Conservation (phyloP, 2,797 vertebrate genomes). For the Columba guinea region DNA sequence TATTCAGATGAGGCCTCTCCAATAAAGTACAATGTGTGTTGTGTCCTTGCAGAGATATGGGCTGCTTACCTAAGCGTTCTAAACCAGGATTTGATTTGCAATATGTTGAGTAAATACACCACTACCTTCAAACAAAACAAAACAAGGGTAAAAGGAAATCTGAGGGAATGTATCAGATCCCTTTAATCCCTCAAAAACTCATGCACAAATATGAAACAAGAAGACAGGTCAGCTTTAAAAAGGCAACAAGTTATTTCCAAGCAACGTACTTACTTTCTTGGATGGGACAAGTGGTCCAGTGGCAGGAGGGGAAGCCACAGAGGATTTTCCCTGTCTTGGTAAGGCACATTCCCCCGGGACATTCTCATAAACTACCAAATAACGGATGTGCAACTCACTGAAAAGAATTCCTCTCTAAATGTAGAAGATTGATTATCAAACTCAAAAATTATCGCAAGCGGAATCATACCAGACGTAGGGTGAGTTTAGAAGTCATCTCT, state of each 20-base stretch:
- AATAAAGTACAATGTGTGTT: not conserved
- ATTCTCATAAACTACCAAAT: not conserved
- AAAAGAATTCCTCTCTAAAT: not conserved
- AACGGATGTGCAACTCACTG: accelerated
- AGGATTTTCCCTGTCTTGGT: not conserved
- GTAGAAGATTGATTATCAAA: not conserved
- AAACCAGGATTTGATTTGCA: not conserved
- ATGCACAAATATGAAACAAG: not conserved
- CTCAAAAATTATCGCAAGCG: not conserved
- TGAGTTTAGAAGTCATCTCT: not conserved
- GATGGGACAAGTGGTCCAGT: not conserved
- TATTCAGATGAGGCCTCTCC: not conserved
- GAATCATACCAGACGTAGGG: not conserved
- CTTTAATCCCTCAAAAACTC: not conserved
- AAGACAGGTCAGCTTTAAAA: not conserved
- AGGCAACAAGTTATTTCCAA: not conserved
- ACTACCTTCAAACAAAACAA: not conserved
- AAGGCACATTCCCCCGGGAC: not conserved
- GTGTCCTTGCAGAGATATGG: not conserved
- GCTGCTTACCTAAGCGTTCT: not conserved
- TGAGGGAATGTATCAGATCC: not conserved
- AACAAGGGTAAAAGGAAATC: not conserved
- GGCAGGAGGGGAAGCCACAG: not conserved
- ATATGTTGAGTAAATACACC: not conserved
- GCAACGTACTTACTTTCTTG: accelerated